Base-by-base conservation (phyloP, 2,888 invertebrate species). In the Venusia cambrica region DNA sequence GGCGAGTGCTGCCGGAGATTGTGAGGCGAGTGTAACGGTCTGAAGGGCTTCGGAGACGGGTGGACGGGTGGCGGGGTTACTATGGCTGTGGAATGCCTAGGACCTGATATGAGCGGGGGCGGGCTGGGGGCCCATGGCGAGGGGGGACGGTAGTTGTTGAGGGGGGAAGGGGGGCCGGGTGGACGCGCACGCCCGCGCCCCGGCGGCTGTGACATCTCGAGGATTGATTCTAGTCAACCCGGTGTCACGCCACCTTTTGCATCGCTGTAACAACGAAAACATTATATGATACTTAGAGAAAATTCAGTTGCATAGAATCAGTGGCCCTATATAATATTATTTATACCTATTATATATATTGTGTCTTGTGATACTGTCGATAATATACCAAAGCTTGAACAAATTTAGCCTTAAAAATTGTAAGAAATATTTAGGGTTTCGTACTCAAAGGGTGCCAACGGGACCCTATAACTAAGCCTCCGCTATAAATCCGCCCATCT, bases 91-190 rank as follows among this genome's bases (percentile, higher is more conserved):
- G 87, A 81, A 57, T 88, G 88, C 48, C 90, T 78, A 9, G 89
- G 90, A 24, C 90, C 90, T 26, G 92, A 90, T 55, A 92, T 90
- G 42, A 91, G 89, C 2, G 92, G 92, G n/a, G 92, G 92, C 1
- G 93, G 92, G 51, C 93, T 92, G 1, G 93, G 92, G 4, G 91
- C 90, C 89, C 93, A 94, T 26, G 94, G 93, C 16, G 94, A 93
- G 5, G 92, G 91, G 14, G 94, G 92, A 15, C 93, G 90, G 73
- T 91, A 94, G 58, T 92, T 90, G 59, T 91, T 90, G 46, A 91
- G 89, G 27, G 92, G 91, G 62, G 88, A 87, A 65, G 78, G 78
- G 64, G 83, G 78, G 65, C 75, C 78, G 48, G 79, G 75, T 38
- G 64, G 67, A 49, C 74, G 74, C 62, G 73, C 76, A 73, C 87